Percentiles rank a stretch among this genome's conserved stretches.
Evolutionary conservation across 1,140 invertebrate genomes (phyloP).

Genomic region (Phymorhynchus buccinoides): DNA sequence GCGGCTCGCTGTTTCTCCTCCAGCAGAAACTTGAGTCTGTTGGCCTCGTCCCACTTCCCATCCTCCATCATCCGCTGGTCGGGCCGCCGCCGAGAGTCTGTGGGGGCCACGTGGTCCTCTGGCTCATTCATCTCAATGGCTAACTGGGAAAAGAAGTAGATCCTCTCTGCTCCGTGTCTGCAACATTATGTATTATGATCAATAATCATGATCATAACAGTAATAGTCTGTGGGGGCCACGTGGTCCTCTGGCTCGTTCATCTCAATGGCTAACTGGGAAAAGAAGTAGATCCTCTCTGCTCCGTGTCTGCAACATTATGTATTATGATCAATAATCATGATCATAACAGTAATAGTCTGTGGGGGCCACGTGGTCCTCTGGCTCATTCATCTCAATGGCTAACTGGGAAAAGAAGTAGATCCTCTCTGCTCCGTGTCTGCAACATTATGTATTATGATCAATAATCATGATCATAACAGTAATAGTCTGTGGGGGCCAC

Average conservation of each 20-base stretch:
- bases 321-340: no score
- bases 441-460: no score
- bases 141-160: conserved; percentile 94
- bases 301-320: conserved; percentile 80
- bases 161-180: conserved; percentile 80
- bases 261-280: conserved; percentile 92
- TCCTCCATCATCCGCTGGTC: conserved; percentile 98
- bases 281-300: conserved; percentile 88
- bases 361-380: conserved; percentile 93
- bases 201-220: no score
- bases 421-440: conserved; percentile 80
- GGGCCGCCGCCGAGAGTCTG: conserved; percentile 92
- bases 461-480: no score
- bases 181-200: no score
- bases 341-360: no score
- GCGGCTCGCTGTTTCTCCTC: conserved; percentile 92
- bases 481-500: conserved; percentile 97
- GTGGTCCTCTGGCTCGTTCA: conserved; percentile 94
- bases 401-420: conserved; percentile 94
- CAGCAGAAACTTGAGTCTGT: conserved; percentile 87
- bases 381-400: conserved; percentile 97
- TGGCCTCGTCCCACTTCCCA: conserved; percentile 97
- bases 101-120: conserved; percentile 93
- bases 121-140: conserved; percentile 97
- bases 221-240: conserved; percentile 97